phyloP scores from a whole-genome alignment of 2,888 invertebrate species.

The Tinea trinotella region DNA sequence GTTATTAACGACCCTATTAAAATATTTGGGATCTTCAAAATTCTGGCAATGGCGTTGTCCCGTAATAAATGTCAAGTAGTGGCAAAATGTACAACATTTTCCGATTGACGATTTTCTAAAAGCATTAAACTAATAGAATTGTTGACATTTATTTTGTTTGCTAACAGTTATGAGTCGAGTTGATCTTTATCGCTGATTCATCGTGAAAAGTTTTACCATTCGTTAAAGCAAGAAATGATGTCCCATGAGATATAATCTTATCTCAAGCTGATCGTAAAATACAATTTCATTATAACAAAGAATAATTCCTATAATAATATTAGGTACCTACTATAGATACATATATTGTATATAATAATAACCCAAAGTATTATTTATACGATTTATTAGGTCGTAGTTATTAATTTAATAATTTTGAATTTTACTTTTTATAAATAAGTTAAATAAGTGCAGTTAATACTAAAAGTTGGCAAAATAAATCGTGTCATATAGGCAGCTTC shows the following conservation, averaged over 20 bases:
- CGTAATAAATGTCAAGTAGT: conserved; percentile 9
- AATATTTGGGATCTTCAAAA: conserved; percentile 1
- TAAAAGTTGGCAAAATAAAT: too few relatives aligned
- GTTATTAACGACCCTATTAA: conserved; percentile 9
- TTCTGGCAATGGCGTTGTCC: background rate
- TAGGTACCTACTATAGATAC: too few relatives aligned
- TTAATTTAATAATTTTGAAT: too few relatives aligned
- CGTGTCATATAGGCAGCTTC: too few relatives aligned
- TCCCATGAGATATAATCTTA: conserved; percentile 18
- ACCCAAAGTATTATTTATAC: too few relatives aligned
- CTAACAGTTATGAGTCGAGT: conserved; percentile 19
- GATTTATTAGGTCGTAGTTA: too few relatives aligned
- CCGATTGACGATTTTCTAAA: conserved; percentile 7
- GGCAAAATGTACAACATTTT: conserved; percentile 11
- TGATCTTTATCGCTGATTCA: conserved; percentile 20
- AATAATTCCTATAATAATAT: background rate
- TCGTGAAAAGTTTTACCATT: conserved; percentile 19
- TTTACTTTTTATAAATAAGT: too few relatives aligned
- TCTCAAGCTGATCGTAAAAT: conserved; percentile 19
- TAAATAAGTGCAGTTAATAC: too few relatives aligned
- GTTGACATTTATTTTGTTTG: conserved; percentile 20
- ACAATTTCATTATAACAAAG: background rate
- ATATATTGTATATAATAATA: too few relatives aligned
- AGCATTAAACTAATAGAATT: conserved; percentile 17
- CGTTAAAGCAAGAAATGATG: conserved; percentile 14